Evolutionary conservation across 2,797 vertebrate genomes (phyloP), one percentile per base, ranked within the genome.

Genomic region (Dryobates pubescens): DNA sequence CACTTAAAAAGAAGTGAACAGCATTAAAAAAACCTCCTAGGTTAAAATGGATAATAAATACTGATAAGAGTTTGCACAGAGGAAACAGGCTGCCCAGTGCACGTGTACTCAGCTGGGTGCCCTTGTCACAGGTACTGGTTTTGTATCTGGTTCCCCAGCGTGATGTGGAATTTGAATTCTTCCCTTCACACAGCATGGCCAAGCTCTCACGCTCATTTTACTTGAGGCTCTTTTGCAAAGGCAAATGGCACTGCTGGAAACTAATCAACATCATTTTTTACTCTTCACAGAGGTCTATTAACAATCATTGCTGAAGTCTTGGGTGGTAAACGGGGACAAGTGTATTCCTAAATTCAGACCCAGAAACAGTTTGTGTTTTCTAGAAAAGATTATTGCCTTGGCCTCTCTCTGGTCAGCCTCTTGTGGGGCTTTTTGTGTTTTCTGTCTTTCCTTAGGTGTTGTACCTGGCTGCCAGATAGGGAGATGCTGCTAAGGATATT

Each of bases 191-290:
- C 95, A 95, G 92, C 95, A 93, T 63, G 87, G 92, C 84, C 95
- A 64, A 94, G 69, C 79, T 94, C 87, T 90, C 58, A 9, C 68
- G n/a, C 74, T 88, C 81, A 1, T 96, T 96, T 96, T 88, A 90
- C 96, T 90, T 68, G 51, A 90, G 88, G 92, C 91, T 90, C 71
- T 94, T 95, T 96, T 90, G 85, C 74, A 93, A 95, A 96, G 82
- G 95, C 90, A 91, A 96, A 91, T 95, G 91, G 76, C 96, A 54
- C 95, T 96, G 96, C 94, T 96, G 96, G 96, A 97, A 96, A 88
- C 95, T 93, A 96, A 97, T 97, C 96, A 97, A 92, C 17, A 9
- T 95, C 94, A 95, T 96, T 96, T 96, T 95, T 96, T 91, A 89
- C 92, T 96, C 93, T 95, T 96, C 89, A 78, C 74, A 77, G 91